Conservation (phyloP, 2,888 invertebrate genomes). For the Drosophila meridiana region DNA sequence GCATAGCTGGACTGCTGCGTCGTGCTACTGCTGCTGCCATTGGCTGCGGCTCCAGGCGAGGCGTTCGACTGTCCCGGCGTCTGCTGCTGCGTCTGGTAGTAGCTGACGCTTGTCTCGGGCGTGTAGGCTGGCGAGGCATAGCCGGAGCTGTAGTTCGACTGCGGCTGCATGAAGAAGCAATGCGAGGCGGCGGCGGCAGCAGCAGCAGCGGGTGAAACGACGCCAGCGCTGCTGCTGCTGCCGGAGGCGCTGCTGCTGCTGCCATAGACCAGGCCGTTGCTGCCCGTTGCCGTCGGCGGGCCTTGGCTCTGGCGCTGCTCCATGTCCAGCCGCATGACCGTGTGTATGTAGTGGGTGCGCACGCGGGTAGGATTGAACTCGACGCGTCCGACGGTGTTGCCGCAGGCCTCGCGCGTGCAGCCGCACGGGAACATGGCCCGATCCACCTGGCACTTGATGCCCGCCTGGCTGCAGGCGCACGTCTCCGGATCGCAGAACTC, state of each 20-base stretch:
- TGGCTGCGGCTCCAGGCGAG: slow-evolving; percentile 24
- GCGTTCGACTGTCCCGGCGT: slow-evolving; percentile 28
- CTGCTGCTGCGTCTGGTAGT: slow-evolving; percentile 63
- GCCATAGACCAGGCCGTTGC: slow-evolving; percentile 36
- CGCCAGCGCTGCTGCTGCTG: slow-evolving; percentile 21
- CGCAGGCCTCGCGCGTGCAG: slow-evolving; percentile 97
- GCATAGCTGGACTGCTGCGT: slow-evolving; percentile 40
- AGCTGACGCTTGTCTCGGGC: slow-evolving; percentile 65
- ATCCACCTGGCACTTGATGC: slow-evolving; percentile 98
- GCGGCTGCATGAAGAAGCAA: slow-evolving; percentile 80
- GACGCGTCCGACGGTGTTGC: slow-evolving; percentile 95
- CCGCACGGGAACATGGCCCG: slow-evolving; percentile 98
- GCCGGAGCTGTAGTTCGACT: slow-evolving; percentile 82
- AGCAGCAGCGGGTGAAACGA: slow-evolving; percentile 30
- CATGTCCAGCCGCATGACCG: slow-evolving; percentile 95
- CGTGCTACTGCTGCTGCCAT: slow-evolving; percentile 6
- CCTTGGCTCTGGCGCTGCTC: slow-evolving; percentile 89
- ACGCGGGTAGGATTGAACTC: slow-evolving; percentile 98
- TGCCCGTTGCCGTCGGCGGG: slow-evolving; percentile 34
- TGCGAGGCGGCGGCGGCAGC: slow-evolving; percentile 42
- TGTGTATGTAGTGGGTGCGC: slow-evolving; percentile 98
- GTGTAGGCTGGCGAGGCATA: slow-evolving; percentile 82
- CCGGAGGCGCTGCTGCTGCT: slow-evolving; percentile 27
- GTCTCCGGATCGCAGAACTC: slow-evolving; percentile 97
- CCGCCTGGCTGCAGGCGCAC: slow-evolving; percentile 96